Evolutionary conservation across 2,113 vertebrate genomes (phyloP), one percentile per base, ranked within the genome.

Genomic region (Neoarius graeffei): DNA sequence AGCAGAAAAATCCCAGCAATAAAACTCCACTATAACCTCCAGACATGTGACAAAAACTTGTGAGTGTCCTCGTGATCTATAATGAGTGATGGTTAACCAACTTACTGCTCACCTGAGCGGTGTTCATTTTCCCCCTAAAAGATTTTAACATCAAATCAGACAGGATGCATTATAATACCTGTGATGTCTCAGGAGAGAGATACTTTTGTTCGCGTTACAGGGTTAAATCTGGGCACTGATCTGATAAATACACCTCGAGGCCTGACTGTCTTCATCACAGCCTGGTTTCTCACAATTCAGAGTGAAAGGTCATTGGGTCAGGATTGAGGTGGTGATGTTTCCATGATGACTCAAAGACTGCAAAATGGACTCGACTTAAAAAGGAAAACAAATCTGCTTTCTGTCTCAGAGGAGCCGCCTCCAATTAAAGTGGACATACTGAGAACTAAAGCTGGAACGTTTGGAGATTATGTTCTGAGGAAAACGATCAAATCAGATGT

Each of bases 351-450:
- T 10, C 20, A 50, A 59, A 86, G 60, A 10, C 60, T 15, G 25
- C 10, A 80, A 20, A 85, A 88, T 48, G 80, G 48, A 60, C 56
- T 60, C 19, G 71, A 23, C 83, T 83, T 54, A 89, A 85, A 42
- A 42, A 50, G 62, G 5, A 74, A 85, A 59, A 15, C 20, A 35
- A 23, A 9, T 50, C 23, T 85, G 56, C 54, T 76, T 85, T 62
- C 67, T 42, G 20, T 76, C 85, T 64, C 73, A 50, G 15, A 60
- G 27, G n/a, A 23, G 50, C 73, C 60, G 10, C 74, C 85, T 80
- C 25, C 35, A 54, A 42, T 66, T 52, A 13, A 52, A 20, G 71
- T 81, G 56, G 17, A 35, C 17, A 7, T 81, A 56, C 27, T 5
- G 19, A 64, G 71, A 76, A 5, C 71, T n/a, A 25, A 23, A 42